These are phyloP conservation scores for Drosophila melanogaster DNA, from an alignment of 1,140 invertebrate genomes.

Conservation along the genomic window Release_6_plus_ISO1_MT NT_037436.4:4053501-4054000, in stretches of 20 bases:
- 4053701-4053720: slow-evolving; percentile 31
- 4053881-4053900: slow-evolving; percentile 62
- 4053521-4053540: slow-evolving; percentile 23
- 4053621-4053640: slow-evolving; percentile 46
- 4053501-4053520: slow-evolving; percentile 28
- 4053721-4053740: slow-evolving; percentile 21
- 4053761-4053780: slow-evolving; percentile 77
- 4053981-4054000: slow-evolving; percentile 52
- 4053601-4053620: slow-evolving; percentile 14
- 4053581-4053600: slow-evolving; percentile 49
- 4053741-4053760: slow-evolving; percentile 45
- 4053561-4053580: slow-evolving; percentile 56
- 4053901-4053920: not conserved
- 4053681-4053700: slow-evolving; percentile 60
- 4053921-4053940: slow-evolving; percentile 51
- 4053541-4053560: slow-evolving; percentile 22
- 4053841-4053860: slow-evolving; percentile 56
- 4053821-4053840: slow-evolving; percentile 63
- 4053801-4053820: slow-evolving; percentile 30
- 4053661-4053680: slow-evolving; percentile 74
- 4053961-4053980: slow-evolving; percentile 21
- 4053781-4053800: slow-evolving; percentile 80
- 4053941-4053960: slow-evolving; percentile 2
- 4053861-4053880: slow-evolving; percentile 74
- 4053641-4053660: slow-evolving; percentile 75